Evolutionary conservation across 2,888 invertebrate species (phyloP), one percentile per base, ranked within the genome.

Genomic region (Lucinisca nassula): DNA sequence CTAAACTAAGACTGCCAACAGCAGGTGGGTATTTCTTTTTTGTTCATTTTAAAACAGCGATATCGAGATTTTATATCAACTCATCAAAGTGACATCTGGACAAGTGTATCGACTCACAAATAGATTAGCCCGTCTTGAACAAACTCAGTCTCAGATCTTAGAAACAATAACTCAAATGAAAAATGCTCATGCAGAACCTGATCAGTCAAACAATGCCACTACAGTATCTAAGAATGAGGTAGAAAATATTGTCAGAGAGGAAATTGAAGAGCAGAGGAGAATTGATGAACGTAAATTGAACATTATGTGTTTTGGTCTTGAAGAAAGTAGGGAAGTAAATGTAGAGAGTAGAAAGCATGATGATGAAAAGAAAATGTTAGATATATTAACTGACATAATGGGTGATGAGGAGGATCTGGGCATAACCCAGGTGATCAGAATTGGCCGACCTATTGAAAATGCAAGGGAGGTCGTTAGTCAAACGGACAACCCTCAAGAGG

Each of bases 1-100:
- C 90, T 32, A 75, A 85, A 61, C 77, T 91, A 21, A 90, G 88
- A 27, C 75, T 92, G 51, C 74, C 92, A 45, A 89, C 89, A 38
- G 83, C 82, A 83, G 92, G 92, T 92, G 77, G 76, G 49, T 32
- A 32, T 14, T 17, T 67, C 12, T 49, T 78, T 49, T 10, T 49
- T n/a, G 2, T 76, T 45, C 45, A 12, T 45, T 45, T 45, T 45
- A 17, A 17, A n/a, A n/a, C n/a, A n/a, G n/a, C n/a, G n/a, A n/a
- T n/a, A n/a, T n/a, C n/a, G n/a, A n/a, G n/a, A n/a, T n/a, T n/a
- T n/a, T n/a, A n/a, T n/a, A n/a, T n/a, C n/a, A n/a, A n/a, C n/a
- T n/a, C n/a, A n/a, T n/a, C n/a, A n/a, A n/a, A n/a, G n/a, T n/a
- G n/a, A n/a, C n/a, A n/a, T n/a, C n/a, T n/a, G n/a, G n/a, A n/a